Conservation (phyloP, 2,113 vertebrate genomes). For the Naja naja region DNA sequence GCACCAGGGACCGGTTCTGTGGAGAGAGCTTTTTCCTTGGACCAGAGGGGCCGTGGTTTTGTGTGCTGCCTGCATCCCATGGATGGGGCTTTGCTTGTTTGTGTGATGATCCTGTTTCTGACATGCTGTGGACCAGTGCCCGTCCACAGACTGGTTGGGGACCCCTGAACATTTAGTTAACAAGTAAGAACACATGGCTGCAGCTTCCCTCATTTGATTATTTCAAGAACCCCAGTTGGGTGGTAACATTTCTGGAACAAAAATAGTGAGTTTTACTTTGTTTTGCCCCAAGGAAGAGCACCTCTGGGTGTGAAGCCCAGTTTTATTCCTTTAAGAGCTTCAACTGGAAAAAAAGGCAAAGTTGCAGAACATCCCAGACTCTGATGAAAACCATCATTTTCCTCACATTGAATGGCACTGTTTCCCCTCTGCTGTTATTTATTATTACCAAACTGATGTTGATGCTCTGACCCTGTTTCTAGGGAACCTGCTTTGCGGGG, state of each 20-base stretch:
- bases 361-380: neutral
- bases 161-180: neutral
- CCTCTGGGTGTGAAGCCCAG: neutral
- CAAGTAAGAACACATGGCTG: neutral
- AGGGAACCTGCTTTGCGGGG: neutral
- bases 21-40: too few relatives aligned
- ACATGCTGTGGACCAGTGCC: too few relatives aligned
- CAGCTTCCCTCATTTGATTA: neutral
- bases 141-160: too few relatives aligned
- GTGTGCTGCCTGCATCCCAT: too few relatives aligned
- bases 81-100: too few relatives aligned
- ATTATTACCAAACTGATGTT: slow-evolving; percentile 20
- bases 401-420: neutral
- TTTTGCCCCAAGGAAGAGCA: neutral
- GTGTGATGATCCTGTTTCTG: too few relatives aligned
- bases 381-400: neutral
- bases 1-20: too few relatives aligned
- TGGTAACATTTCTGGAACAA: neutral
- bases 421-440: slow-evolving; percentile 13
- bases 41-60: too few relatives aligned
- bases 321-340: neutral
- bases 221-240: neutral
- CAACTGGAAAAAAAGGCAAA: neutral
- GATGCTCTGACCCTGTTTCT: slow-evolving; percentile 6
- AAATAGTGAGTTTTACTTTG: neutral